Evolutionary conservation across 1,140 invertebrate species (phyloP), one percentile per base, ranked within the genome.

Genomic region (Orchestia grillus): DNA sequence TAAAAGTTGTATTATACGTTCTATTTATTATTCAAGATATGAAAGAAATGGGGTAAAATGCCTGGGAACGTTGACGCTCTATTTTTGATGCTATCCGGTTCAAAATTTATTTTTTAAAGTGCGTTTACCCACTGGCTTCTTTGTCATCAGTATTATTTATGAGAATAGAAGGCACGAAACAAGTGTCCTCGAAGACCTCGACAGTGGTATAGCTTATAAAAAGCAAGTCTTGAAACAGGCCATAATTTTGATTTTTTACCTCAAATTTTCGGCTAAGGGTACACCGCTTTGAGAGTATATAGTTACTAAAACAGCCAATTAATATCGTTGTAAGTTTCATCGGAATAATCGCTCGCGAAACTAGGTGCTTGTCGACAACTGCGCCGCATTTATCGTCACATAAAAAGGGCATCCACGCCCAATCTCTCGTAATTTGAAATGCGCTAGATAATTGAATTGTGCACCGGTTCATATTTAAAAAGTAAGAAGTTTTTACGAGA

Each of bases 381-480:
- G n/a, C 88, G 36, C 43, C 88, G 88, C 43, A 90, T 90, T 90
- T 90, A 90, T 44, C 88, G 88, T 90, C 88, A 41, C n/a, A 90
- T 44, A 90, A 90, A 90, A 90, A 44, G n/a, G 43, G 88, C 41
- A 41, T 90, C 88, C 88, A 90, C 43, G 88, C 88, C 43, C 88
- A 44, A 90, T 94, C 92, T 94, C 92, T 94, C 92, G 92, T 94
- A 94, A 94, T 94, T 94, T 94, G 92, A 94, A 94, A 94, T 94
- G 92, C 92, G 40, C 92, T 94, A 44, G 92, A 94, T 94, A 94
- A 94, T 94, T 94, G 92, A 94, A 94, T 94, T 94, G 92, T 94
- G 92, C 92, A 94, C 41, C 44, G 92, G 92, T 44, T 94, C 92
- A 94, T 45, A 94, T 94, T 94, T 94, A 94, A 94, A 94, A 94